Percentiles rank a stretch among this genome's conserved stretches.
Evolutionary conservation across 2,888 invertebrate species (phyloP).

Genomic region (Eristalis pertinax): DNA sequence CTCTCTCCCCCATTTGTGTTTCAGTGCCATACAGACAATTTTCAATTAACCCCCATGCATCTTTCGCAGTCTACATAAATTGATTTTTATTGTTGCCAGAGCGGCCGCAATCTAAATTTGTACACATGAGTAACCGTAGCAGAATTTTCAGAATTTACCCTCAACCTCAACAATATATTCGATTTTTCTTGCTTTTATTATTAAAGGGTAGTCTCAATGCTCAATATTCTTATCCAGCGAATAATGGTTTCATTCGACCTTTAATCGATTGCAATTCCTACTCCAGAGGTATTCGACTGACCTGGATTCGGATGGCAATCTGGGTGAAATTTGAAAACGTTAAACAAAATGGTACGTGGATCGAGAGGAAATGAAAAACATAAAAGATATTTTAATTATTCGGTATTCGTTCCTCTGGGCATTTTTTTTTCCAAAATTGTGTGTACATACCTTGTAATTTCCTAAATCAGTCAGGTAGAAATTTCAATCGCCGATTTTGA

Average conservation of each 20-base stretch:
- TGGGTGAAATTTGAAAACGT: neutral
- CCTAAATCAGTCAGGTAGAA: too few species aligned
- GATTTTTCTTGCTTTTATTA: neutral
- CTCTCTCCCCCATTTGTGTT: neutral
- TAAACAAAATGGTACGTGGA: neutral
- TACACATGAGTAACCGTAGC: neutral
- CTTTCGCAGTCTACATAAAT: neutral
- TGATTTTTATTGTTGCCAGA: neutral
- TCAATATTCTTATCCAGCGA: neutral
- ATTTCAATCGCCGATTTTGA: too few species aligned
- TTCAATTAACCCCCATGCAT: neutral
- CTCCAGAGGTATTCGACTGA: neutral
- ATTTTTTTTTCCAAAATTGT: too few species aligned
- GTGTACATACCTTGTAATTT: too few species aligned
- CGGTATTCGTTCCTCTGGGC: too few species aligned
- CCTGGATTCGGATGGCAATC: neutral
- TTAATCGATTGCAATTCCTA: neutral
- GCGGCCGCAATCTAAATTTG: neutral
- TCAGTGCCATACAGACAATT: neutral
- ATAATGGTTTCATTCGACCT: neutral
- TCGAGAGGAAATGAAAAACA: neutral
- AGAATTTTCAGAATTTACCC: neutral
- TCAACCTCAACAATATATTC: neutral
- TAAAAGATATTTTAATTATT: neutral
- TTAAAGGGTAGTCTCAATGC: neutral